Evolutionary conservation across 2,888 invertebrate genomes (phyloP).

Genomic region (Polydrusus tereticollis): DNA sequence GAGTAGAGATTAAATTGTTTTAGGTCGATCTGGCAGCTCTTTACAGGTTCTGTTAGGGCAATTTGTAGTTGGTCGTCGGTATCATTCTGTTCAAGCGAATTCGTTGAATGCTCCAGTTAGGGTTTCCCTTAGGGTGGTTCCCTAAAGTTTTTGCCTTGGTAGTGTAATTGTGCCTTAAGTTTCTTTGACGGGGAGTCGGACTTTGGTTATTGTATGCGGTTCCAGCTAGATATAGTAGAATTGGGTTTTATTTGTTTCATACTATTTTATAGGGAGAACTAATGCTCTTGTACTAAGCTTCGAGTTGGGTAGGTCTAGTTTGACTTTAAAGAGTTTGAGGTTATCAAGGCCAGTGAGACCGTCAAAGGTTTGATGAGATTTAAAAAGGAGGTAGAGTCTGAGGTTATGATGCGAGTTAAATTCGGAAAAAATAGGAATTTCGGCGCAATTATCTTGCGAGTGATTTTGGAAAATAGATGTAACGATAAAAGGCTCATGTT

Average conservation of each 20-base stretch:
- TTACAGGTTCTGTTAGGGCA: not conserved
- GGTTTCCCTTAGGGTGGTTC: not conserved
- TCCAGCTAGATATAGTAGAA: not conserved
- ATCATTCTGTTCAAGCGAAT: not conserved
- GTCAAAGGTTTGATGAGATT: too few species aligned
- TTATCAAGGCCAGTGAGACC: too few species aligned
- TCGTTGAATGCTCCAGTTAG: not conserved
- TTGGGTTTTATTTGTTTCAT: not conserved
- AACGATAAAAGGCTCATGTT: too few species aligned
- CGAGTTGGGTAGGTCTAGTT: not conserved
- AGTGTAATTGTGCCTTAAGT: not conserved
- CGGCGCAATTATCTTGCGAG: too few species aligned
- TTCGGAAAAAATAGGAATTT: too few species aligned
- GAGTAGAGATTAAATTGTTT: not conserved
- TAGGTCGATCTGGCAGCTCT: not conserved
- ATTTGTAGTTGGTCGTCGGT: not conserved
- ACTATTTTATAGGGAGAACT: not conserved
- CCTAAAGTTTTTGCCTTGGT: not conserved
- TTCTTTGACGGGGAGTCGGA: not conserved
- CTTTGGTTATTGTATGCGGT: not conserved
- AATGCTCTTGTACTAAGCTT: not conserved
- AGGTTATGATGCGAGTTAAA: too few species aligned
- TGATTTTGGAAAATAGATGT: too few species aligned
- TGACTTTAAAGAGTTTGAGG: not conserved
- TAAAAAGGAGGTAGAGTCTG: too few species aligned